Evolutionary conservation across 2,113 vertebrate species (phyloP).

Genomic region (Pelusios castaneus): DNA sequence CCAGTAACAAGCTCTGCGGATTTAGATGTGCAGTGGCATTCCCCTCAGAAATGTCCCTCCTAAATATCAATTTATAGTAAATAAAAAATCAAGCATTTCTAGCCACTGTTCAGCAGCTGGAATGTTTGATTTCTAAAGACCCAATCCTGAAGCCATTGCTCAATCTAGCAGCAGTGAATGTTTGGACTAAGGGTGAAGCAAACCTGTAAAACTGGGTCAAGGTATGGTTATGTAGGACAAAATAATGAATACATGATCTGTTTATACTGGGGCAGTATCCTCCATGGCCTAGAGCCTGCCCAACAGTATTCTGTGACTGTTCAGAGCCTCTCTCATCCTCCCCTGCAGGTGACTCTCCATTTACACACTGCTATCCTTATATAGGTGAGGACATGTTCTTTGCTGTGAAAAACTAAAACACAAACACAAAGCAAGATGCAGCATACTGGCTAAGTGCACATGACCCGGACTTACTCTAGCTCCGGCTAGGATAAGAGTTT

Average conservation of each 20-base stretch:
- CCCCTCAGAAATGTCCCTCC: not conserved
- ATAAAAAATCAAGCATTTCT: not conserved
- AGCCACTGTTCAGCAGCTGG: not conserved
- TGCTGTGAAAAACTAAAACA: accelerated
- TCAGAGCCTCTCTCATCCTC: not conserved
- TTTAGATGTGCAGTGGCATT: not conserved
- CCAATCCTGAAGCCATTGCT: not conserved
- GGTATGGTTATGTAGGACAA: not conserved
- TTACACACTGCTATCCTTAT: not conserved
- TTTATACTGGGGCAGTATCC: not conserved
- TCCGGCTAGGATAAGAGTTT: not conserved
- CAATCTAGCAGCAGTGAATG: accelerated
- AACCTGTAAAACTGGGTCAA: not conserved
- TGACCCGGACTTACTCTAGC: accelerated
- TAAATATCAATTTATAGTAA: not conserved
- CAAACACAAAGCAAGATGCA: not conserved
- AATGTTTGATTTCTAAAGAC: not conserved
- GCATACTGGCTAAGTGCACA: not conserved
- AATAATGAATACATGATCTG: not conserved
- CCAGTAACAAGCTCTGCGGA: not conserved
- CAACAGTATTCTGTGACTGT: not conserved
- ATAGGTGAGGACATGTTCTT: not conserved
- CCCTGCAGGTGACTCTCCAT: not conserved
- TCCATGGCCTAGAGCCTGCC: not conserved
- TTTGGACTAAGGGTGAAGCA: not conserved